phyloP scores from a whole-genome alignment of 92 coral and sea anemone species.

The Bergia puertoricense region DNA sequence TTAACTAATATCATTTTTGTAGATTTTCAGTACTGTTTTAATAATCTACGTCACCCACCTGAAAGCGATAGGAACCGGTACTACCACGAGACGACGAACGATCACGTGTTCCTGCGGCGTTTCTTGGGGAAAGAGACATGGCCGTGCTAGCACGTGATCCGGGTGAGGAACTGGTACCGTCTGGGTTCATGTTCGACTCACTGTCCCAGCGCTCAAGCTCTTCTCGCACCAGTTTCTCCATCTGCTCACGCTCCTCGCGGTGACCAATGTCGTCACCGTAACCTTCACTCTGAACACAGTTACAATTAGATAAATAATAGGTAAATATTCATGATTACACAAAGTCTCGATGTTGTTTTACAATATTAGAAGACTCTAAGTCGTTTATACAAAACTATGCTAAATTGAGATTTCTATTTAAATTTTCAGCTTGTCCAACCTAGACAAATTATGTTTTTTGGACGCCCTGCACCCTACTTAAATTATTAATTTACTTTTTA shows the following conservation, averaged over 20 bases:
- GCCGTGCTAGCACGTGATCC: slow-evolving; percentile 96
- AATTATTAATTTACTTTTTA: no score
- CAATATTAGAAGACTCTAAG: no score
- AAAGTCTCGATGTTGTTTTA: no score
- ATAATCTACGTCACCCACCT: neutral
- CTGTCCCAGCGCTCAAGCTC: slow-evolving; percentile 98
- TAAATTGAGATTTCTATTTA: no score
- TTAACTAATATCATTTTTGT: no score
- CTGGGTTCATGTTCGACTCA: slow-evolving; percentile 76
- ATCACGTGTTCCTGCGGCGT: slow-evolving; percentile 55
- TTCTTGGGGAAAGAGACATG: slow-evolving; percentile 54
- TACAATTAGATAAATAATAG: neutral
- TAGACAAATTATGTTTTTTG: no score
- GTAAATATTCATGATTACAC: no score
- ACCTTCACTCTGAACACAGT: slow-evolving; percentile 53
- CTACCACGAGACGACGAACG: slow-evolving; percentile 69
- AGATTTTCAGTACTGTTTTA: neutral
- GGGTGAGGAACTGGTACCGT: slow-evolving; percentile 66
- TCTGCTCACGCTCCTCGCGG: slow-evolving; percentile 87
- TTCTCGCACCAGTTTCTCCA: slow-evolving; percentile 98
- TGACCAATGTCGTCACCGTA: slow-evolving; percentile 64
- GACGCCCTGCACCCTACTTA: no score
- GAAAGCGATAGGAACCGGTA: slow-evolving; percentile 40
- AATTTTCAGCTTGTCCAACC: no score
- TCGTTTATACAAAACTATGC: no score